Evolutionary conservation across 1,140 invertebrate genomes (phyloP).

Genomic region (Megathymus violae): DNA sequence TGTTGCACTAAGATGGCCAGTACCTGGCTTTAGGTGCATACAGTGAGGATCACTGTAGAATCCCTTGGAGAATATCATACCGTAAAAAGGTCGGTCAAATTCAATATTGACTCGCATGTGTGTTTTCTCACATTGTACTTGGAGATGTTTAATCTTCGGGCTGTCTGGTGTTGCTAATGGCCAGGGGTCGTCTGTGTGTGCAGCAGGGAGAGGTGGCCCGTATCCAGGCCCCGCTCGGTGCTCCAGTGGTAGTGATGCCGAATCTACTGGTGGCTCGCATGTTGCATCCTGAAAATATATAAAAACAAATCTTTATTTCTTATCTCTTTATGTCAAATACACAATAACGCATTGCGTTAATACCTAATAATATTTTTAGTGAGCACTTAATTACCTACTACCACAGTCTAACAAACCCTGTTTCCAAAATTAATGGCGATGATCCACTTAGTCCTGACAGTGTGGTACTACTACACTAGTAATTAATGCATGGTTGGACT

Average conservation of each 20-base stretch:
- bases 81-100: slow-evolving; percentile 97
- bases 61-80: slow-evolving; percentile 97
- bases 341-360: too few relatives aligned
- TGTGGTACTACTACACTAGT: slow-evolving; percentile 32
- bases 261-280: slow-evolving; percentile 90
- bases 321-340: too few relatives aligned
- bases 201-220: slow-evolving; percentile 87
- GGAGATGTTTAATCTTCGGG: slow-evolving; percentile 95
- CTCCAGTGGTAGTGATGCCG: slow-evolving; percentile 90
- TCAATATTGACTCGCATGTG: slow-evolving; percentile 97
- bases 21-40: slow-evolving; percentile 94
- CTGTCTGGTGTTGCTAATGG: slow-evolving; percentile 92
- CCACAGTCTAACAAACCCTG: too few relatives aligned
- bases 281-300: slow-evolving; percentile 86
- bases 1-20: slow-evolving; percentile 94
- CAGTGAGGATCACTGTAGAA: slow-evolving; percentile 96
- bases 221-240: slow-evolving; percentile 88
- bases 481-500: slow-evolving; percentile 53
- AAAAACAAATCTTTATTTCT: slow-evolving; percentile 34
- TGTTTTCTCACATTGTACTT: slow-evolving; percentile 98
- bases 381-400: too few relatives aligned
- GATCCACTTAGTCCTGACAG: not conserved
- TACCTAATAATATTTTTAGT: too few relatives aligned
- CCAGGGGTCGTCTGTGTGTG: slow-evolving; percentile 90
- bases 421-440: too few relatives aligned